Base-by-base conservation (phyloP, 1,140 invertebrate genomes). In the Asobara japonica region DNA sequence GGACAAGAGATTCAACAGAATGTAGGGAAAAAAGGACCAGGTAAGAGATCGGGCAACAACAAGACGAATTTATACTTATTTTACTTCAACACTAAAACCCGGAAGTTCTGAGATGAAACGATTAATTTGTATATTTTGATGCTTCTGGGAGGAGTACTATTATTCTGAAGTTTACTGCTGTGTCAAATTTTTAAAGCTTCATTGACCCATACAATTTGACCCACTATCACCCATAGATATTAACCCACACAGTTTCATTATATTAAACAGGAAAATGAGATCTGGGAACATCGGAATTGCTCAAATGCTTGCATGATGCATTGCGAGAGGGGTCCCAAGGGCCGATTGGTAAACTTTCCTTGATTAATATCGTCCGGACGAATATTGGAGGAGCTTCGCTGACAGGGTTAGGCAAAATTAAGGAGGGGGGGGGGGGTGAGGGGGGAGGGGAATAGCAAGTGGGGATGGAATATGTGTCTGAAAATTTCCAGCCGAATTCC, bases 331-430 rank as follows among this genome's bases (percentile, higher is more conserved):
- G 51, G 22, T 27, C 51, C 25, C 51, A 27, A 5, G 22, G 8
- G 20, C 10, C 64, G 67, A 75, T 75, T 72, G 74, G 48, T 56
- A 72, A 75, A 75, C 71, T 75, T 73, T 72, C 66, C 48, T 72
- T 75, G 74, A 75, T 73, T 75, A 75, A 75, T 75, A 73, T 73
- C 66, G n/a, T 65, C 27, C 29, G 38, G 10, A 27, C 38, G 67
- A 25, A 75, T 66, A 75, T 71, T 75, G 67, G 45, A 69, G 51
- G 13, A 11, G 18, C 20, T 16, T 41, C 20, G 16, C n/a, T n/a
- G 30, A 70, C 62, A 70, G 48, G 7, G 65, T 64, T 56, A 73
- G 60, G 62, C 22, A 73, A 16, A 68, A 45, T 30, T 65, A 22
- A 56, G 29, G 38, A 48, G 16, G 33, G 8, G 65, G 20, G 36